Conservation (phyloP, 2,113 vertebrate genomes). For the Podiceps cristatus region DNA sequence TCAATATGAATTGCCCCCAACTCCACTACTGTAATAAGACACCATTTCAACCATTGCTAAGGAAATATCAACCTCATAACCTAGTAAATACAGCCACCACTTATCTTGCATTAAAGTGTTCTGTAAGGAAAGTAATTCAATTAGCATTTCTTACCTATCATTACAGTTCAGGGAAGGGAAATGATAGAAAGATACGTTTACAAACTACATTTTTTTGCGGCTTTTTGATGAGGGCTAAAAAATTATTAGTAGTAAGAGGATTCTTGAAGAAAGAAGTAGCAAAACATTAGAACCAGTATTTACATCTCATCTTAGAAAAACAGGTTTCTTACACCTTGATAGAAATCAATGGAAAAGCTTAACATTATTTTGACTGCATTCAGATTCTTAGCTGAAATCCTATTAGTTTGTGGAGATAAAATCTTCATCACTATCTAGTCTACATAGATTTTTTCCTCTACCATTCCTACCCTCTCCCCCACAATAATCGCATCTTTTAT, state of each 20-base stretch:
- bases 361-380: not conserved
- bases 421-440: not conserved
- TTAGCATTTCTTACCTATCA: not conserved
- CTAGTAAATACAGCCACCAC: not conserved
- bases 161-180: not conserved
- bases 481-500: not conserved
- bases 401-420: not conserved
- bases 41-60: not conserved
- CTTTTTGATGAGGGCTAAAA: not conserved
- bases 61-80: not conserved
- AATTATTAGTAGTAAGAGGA: not conserved
- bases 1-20: not conserved
- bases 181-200: not conserved
- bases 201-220: not conserved
- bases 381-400: not conserved
- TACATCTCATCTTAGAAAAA: not conserved
- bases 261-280: not conserved
- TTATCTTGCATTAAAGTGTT: not conserved
- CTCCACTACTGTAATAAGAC: not conserved
- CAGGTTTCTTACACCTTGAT: not conserved
- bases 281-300: not conserved
- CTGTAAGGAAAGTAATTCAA: not conserved
- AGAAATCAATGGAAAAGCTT: not conserved
- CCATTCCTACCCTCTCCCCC: not conserved
- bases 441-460: not conserved